Evolutionary conservation across 2,113 vertebrate species (phyloP), one percentile per base, ranked within the genome.

Genomic region (Tauraco erythrolophus): DNA sequence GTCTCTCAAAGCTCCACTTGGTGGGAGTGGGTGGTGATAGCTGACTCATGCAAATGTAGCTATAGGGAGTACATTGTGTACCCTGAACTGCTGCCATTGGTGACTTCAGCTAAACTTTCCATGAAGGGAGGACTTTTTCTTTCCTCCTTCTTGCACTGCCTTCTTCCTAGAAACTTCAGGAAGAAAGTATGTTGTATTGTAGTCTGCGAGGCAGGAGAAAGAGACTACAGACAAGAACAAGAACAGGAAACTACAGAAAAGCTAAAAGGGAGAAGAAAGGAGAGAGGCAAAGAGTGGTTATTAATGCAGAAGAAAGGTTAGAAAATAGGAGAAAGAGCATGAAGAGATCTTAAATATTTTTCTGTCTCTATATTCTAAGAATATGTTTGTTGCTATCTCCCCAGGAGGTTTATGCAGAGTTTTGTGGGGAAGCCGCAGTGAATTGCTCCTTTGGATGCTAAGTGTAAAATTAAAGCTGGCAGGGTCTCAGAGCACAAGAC

Each of bases 391-490:
- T 95, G 66, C 61, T 7, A 2, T 53, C 80, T 95, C 70, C 51
- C 61, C 58, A 33, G 88, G 72, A 57, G 50, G 25, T 80, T 78
- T 89, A 66, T 88, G 35, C 72, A 89, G 70, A 91, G 43, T 81
- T 45, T 65, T 88, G 57, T 83, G 58, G 76, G 79, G 62, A 82
- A 91, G 17, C 72, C 77, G 71, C 53, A 87, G n/a, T 85, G 50
- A 95, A 95, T 91, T 43, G 69, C 72, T 84, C n/a, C 61, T 95
- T 85, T 74, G 53, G 87, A 82, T 72, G 56, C 51, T 91, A 89
- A 96, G 57, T 91, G 58, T 84, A 92, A 90, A 97, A 84, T 94
- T 78, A 93, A 84, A 94, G 61, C 77, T 94, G 90, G 90, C 89
- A 92, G 95, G 84, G 71, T 74, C 56, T 39, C 64, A 64, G 82